phyloP scores from a whole-genome alignment of 2,113 vertebrate species.

The Chaetodon trifascialis region DNA sequence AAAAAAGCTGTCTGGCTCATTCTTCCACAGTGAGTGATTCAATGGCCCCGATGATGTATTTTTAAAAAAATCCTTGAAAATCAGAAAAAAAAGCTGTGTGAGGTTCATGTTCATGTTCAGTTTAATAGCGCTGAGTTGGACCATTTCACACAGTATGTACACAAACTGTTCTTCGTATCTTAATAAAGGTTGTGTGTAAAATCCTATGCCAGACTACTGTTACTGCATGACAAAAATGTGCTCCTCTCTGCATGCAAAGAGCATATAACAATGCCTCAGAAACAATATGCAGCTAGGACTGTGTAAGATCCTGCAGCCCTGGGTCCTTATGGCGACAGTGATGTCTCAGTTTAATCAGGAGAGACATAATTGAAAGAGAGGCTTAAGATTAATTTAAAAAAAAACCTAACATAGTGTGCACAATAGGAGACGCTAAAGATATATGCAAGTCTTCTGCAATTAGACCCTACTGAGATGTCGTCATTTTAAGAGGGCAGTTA shows the following conservation, averaged over 20 bases:
- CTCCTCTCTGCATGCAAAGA: not conserved
- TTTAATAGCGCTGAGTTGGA: not conserved
- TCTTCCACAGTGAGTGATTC: not conserved
- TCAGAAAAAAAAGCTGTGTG: not conserved
- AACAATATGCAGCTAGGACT: not conserved
- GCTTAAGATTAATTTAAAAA: not conserved
- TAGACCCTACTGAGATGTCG: not conserved
- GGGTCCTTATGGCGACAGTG: slow-evolving; percentile 23
- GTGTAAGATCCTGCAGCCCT: not conserved
- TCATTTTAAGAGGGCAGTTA: not conserved
- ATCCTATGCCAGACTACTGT: not conserved
- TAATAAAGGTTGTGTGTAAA: not conserved
- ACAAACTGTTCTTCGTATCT: not conserved
- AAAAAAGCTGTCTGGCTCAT: not conserved
- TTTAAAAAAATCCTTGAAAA: slow-evolving; percentile 12
- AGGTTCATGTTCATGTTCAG: not conserved
- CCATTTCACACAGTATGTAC: not conserved
- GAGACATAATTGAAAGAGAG: not conserved
- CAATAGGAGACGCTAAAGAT: not conserved
- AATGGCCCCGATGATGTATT: not conserved
- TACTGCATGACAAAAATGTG: not conserved
- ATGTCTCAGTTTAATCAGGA: slow-evolving; percentile 13
- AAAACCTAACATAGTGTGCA: not conserved
- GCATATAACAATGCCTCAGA: not conserved
- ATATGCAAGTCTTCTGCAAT: not conserved